phyloP scores from a whole-genome alignment of 1,140 invertebrate species.

The Armadillidium nasatum region DNA sequence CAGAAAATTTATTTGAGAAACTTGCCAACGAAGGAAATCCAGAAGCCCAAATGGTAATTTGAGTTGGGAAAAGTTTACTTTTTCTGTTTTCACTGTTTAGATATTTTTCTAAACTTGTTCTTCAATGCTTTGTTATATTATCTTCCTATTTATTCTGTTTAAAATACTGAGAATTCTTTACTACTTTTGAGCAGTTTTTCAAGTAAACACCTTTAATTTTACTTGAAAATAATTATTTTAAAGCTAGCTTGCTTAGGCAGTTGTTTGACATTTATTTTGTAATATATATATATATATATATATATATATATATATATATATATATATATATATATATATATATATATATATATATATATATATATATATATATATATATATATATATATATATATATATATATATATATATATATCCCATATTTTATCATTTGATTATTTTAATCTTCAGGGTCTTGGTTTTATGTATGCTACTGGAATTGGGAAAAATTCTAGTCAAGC shows the following conservation, averaged over 20 bases:
- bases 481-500: conserved; percentile 78
- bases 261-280: neutral
- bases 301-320: too few species aligned
- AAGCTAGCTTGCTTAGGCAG: neutral
- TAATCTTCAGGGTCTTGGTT: conserved; percentile 70
- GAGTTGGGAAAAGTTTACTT: neutral
- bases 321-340: too few species aligned
- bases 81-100: neutral
- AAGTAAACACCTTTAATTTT: too few species aligned
- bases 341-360: too few species aligned
- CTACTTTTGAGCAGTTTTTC: neutral
- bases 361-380: too few species aligned
- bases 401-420: too few species aligned
- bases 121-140: neutral
- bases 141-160: neutral
- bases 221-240: too few species aligned
- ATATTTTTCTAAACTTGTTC: conserved; percentile 6
- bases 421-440: conserved; percentile 7
- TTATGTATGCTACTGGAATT: conserved; percentile 82
- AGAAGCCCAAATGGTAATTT: conserved; percentile 77
- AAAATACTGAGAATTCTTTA: too few species aligned
- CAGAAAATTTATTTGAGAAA: conserved; percentile 70
- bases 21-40: conserved; percentile 71
- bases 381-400: too few species aligned
- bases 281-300: too few species aligned